Base-by-base conservation (phyloP, 1,140 invertebrate species). In the Phymorhynchus buccinoides region DNA sequence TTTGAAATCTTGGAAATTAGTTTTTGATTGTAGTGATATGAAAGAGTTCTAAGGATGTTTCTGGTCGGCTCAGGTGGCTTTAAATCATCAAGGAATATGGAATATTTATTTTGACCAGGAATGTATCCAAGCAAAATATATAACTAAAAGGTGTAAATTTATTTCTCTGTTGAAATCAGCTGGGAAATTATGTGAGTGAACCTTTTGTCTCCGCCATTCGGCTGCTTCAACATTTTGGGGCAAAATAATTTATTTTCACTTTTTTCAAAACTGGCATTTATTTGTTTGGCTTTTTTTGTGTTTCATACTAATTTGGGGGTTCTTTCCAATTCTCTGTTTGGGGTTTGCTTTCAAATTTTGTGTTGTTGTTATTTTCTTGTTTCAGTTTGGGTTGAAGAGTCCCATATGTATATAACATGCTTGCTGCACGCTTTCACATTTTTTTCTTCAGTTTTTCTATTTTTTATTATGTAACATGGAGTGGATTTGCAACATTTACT, bases 391-490 rank as follows among this genome's bases (percentile, higher is more conserved):
- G 56, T 62, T 62, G 56, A 62, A 48, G 56, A 62, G 4, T n/a
- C n/a, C n/a, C n/a, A 37, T 73, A 73, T 73, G 71, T 73, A 35
- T 14, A 37, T 73, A 37, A 35, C 32, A 62, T 27, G 56, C 56
- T 75, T 75, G 71, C 35, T 75, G 39, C 71, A 75, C 71, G 71
- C 71, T 75, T 37, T 75, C 35, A 75, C n/a, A 27, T 62, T 27
- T 62, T n/a, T 62, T 62, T 16, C 22, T 27, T 62, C n/a, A n/a
- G n/a, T n/a, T n/a, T 27, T 22, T 22, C 12, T 22, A 62, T 62
- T 62, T 62, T n/a, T n/a, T n/a, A n/a, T n/a, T n/a, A n/a, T n/a
- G n/a, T n/a, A n/a, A n/a, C n/a, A n/a, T n/a, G 71, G 71, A 39
- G 71, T 75, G 71, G 9, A 37, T n/a, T 37, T 18, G 9, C 14